Evolutionary conservation across 2,797 vertebrate genomes (phyloP), one percentile per base, ranked within the genome.

Genomic region (Clarias pachynema): DNA sequence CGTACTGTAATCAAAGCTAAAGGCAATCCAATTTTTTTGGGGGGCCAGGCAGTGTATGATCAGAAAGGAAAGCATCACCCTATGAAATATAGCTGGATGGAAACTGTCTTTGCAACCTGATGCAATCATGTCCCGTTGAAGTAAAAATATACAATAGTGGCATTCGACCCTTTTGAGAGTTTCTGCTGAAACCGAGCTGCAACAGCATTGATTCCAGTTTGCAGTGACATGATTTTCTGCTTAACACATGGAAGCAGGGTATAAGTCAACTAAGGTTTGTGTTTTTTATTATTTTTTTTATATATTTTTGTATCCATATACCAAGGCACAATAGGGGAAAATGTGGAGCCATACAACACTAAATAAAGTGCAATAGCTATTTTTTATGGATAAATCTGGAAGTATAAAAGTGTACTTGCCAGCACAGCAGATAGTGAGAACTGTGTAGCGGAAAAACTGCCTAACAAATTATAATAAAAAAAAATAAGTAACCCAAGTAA

Each of bases 111-210:
- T 26, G 69, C 65, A 74, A 85, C 56, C 70, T 1, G 79, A 37
- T 57, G 75, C 75, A 75, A 59, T 26, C 16, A 16, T 63, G 37
- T 65, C 60, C 34, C 49, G 78, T 26, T 29, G 65, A 44, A 75
- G 20, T 73, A 68, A 26, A 20, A 44, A 87, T 56, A 26, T 24
- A 15, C 49, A 44, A n/a, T 60, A 75, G 81, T 68, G 37, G 62
- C 53, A 79, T 65, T 60, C 69, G 40, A 81, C 72, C 83, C 34
- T 56, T 22, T 53, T 2, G 24, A 87, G 79, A 82, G 6, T 63
- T 79, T 79, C 78, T 49, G 78, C 78, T 49, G 78, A 79, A 79
- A 79, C 65, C 37, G 8, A 65, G 78, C 24, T 65, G 78, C 78
- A 79, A 79, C 20, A 44, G 60, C n/a, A 79, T 49, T 63, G 60